A percentile compares a stretch with the other conserved stretches of the same genome.
phyloP scores from a whole-genome alignment of 2,888 invertebrate species.

The Philonicus albiceps region DNA sequence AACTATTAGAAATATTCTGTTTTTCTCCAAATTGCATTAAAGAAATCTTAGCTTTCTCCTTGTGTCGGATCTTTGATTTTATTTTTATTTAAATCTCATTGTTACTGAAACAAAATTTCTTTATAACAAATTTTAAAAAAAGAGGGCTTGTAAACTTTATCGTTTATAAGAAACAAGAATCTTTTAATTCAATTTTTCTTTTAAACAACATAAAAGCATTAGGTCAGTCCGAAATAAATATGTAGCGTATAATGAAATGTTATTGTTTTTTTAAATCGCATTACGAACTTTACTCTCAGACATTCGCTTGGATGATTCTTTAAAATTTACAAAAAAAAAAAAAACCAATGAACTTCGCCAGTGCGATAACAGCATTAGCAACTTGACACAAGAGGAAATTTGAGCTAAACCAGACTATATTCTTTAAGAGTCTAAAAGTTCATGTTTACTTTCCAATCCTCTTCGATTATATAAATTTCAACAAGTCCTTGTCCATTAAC shows the following conservation, averaged over 20 bases:
- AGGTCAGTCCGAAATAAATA: neutral
- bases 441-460: neutral
- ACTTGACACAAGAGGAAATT: neutral
- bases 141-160: neutral
- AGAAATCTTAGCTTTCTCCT: too few species aligned
- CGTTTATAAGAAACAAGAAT: neutral
- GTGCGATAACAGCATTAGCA: neutral
- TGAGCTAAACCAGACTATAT: neutral
- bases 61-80: too few species aligned
- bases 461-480: neutral
- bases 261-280: neutral
- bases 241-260: neutral
- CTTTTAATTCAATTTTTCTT: neutral
- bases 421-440: neutral
- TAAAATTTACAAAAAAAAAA: neutral
- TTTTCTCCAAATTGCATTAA: too few species aligned
- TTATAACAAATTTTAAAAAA: too few species aligned
- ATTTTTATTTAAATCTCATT: too few species aligned
- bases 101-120: too few species aligned
- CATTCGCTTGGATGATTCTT: neutral
- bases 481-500: neutral
- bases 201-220: neutral
- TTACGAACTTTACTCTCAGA: neutral
- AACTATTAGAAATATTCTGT: too few species aligned
- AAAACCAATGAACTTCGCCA: too few species aligned